Evolutionary conservation across 30 jellyfish, hydroid and myxozoan species (phyloP).

Genomic region (Hydractinia echinata): DNA sequence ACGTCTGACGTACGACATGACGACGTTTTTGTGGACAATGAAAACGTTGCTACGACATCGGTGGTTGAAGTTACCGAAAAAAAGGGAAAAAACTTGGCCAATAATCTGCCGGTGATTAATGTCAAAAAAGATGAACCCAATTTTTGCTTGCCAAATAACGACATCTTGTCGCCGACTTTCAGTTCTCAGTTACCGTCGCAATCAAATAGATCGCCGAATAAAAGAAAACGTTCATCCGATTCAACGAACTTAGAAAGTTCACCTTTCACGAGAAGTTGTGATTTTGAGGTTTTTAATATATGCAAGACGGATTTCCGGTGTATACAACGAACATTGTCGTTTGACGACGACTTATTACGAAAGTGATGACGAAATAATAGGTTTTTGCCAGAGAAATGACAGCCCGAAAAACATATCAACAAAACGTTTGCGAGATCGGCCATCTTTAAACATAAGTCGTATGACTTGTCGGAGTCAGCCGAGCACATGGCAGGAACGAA

Average conservation of each 20-base stretch:
- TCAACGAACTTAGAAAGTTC: neutral
- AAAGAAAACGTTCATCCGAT: slow-evolving; percentile 21
- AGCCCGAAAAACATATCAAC: slow-evolving; percentile 4
- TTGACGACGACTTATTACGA: slow-evolving; percentile 18
- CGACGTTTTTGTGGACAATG: neutral
- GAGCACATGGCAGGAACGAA: slow-evolving; percentile 6
- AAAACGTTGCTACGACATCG: neutral
- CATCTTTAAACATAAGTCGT: neutral
- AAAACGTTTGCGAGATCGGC: neutral
- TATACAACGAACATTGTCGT: slow-evolving; percentile 24
- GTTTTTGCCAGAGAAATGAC: neutral
- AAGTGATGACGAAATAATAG: slow-evolving; percentile 5
- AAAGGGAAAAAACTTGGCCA: neutral
- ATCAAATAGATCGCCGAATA: slow-evolving; percentile 16
- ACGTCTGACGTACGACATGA: neutral
- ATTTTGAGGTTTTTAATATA: slow-evolving; percentile 19
- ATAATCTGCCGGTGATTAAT: neutral
- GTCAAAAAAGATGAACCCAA: neutral
- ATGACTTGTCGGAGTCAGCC: slow-evolving; percentile 23
- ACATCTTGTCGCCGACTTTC: neutral
- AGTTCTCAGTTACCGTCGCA: neutral
- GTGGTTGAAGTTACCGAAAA: neutral
- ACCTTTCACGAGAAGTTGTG: slow-evolving; percentile 13
- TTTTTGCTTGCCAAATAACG: neutral
- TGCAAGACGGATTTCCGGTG: slow-evolving; percentile 14